Percentiles rank a stretch among this genome's conserved stretches.
Conservation (phyloP, 2,113 vertebrate genomes). For the Labrus mixtus region DNA sequence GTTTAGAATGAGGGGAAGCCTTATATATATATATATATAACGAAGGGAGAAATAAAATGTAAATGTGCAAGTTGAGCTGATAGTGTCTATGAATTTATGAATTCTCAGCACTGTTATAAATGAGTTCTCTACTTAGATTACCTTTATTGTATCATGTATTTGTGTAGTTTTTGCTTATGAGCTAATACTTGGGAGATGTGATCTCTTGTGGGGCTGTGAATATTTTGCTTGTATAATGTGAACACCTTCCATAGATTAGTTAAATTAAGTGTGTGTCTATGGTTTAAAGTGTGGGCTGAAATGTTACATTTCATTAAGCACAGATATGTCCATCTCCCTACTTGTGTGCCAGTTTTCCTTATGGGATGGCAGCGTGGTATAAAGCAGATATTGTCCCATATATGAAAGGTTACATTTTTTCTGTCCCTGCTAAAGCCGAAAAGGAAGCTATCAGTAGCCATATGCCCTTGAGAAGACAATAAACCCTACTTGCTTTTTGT, state of each 20-base stretch:
- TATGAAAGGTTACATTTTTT: slow-evolving; percentile 18
- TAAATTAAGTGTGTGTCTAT: neutral
- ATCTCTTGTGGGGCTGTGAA: too few species aligned
- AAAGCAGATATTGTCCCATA: slow-evolving; percentile 5
- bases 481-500: neutral
- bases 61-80: neutral
- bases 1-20: neutral
- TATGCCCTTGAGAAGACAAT: slow-evolving; percentile 19
- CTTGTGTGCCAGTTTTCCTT: neutral
- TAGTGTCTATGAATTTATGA: slow-evolving; percentile 5
- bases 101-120: slow-evolving; percentile 4
- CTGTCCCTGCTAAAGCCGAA: neutral
- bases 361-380: neutral
- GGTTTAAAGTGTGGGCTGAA: neutral
- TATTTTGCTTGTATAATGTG: too few species aligned
- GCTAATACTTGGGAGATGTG: neutral
- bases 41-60: neutral
- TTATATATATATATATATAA: neutral
- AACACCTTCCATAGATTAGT: neutral
- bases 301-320: too few species aligned
- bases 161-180: neutral
- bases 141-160: neutral
- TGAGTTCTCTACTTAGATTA: neutral
- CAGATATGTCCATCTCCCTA: neutral
- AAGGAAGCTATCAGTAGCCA: slow-evolving; percentile 14